Base-by-base conservation (phyloP, 2,113 vertebrate species). In the Perca fluviatilis region DNA sequence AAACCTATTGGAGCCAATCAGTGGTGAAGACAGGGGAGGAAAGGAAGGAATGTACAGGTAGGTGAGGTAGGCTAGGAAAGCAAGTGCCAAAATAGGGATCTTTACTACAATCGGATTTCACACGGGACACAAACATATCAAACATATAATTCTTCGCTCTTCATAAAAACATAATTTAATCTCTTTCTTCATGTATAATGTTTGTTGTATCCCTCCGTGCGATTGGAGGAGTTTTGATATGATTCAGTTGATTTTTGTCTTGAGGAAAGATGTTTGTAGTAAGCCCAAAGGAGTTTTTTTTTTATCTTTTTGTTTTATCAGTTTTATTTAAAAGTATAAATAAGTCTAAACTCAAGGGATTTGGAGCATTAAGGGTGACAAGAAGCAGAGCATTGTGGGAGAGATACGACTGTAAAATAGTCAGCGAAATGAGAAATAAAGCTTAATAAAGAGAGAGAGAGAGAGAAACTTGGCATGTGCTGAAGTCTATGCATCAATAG, bases 351-450 rank as follows among this genome's bases (percentile, higher is more conserved):
- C 69, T 75, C 64, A 47, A 40, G 36, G 53, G 60, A 77, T 71
- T 40, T 30, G 53, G 64, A 74, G 79, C 51, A 13, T 25, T 56
- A 56, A 43, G 66, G 67, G 30, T 79, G 80, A 65, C 65, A 53
- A 40, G 73, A 43, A 23, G 47, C 64, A 46, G 74, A 76, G 77
- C 82, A 62, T 71, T 76, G 72, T 71, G 53, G 80, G 73, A 82
- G 43, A 82, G 65, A 75, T 75, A 77, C 18, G 12, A 65, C 77
- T 49, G 65, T 82, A 81, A 90, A 81, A 65, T 60, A 76, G 89
- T 91, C 87, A 88, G 87, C 86, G 57, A 84, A 89, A 87, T 86
- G 83, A 90, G 69, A 64, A 82, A 86, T 69, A 27, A 40, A 40
- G 84, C 77, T 85, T 89, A 77, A 86, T 89, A 79, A 85, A 88